Percentiles rank a stretch among this genome's conserved stretches.
Conservation (phyloP, 2,888 invertebrate species). For the Selenia dentaria region DNA sequence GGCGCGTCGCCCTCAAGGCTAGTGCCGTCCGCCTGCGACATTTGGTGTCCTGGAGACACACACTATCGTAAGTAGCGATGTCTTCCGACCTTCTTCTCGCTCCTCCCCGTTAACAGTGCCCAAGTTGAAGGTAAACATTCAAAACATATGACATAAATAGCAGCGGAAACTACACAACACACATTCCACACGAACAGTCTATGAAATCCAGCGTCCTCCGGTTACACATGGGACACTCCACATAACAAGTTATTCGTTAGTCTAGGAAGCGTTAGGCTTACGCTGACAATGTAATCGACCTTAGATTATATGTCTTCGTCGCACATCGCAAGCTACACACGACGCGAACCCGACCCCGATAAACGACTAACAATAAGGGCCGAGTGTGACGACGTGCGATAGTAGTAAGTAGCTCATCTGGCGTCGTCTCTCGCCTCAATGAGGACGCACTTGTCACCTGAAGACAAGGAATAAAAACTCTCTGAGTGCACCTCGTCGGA, state of each 20-base stretch:
- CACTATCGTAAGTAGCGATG: slow-evolving; percentile 77
- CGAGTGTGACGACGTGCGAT: slow-evolving; percentile 77
- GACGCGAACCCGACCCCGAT: slow-evolving; percentile 77
- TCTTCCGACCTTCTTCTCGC: slow-evolving; percentile 55
- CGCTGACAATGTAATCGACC: slow-evolving; percentile 82
- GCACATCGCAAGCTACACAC: slow-evolving; percentile 82
- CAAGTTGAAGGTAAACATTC: slow-evolving; percentile 53
- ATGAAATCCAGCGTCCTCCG: slow-evolving; percentile 78
- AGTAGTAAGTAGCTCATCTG: slow-evolving; percentile 82
- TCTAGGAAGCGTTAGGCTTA: slow-evolving; percentile 83
- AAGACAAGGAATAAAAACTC: slow-evolving; percentile 87
- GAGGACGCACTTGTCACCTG: slow-evolving; percentile 93
- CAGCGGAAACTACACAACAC: slow-evolving; percentile 80
- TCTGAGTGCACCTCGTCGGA: slow-evolving; percentile 80
- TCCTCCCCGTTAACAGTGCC: slow-evolving; percentile 50
- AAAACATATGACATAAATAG: slow-evolving; percentile 64
- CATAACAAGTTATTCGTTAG: slow-evolving; percentile 63
- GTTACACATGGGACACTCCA: slow-evolving; percentile 79
- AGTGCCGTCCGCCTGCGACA: slow-evolving; percentile 95
- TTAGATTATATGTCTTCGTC: slow-evolving; percentile 80
- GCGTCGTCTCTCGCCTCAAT: slow-evolving; percentile 90
- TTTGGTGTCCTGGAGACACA: slow-evolving; percentile 93
- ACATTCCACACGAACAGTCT: slow-evolving; percentile 79
- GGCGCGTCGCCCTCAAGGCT: slow-evolving; percentile 92
- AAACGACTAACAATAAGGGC: slow-evolving; percentile 72